Evolutionary conservation across 1,140 invertebrate species (phyloP), one percentile per base, ranked within the genome.

Genomic region (Sarcophaga peregrina): DNA sequence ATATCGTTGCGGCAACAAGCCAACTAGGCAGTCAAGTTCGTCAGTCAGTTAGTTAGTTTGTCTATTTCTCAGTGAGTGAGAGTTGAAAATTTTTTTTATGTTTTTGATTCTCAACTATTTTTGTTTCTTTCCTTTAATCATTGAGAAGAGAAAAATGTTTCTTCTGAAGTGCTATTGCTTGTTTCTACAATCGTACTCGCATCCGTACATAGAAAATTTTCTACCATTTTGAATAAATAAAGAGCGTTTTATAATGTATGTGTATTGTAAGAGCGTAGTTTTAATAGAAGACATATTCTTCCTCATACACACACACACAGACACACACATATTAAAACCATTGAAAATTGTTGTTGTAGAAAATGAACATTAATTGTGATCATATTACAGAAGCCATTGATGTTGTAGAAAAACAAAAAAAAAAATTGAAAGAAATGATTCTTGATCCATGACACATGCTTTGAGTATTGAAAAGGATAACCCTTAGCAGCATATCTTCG

Each of bases 161-260:
- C 25, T 37, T 37, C 25, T 37, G 25, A 37, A 37, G 25, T 37
- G 25, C 25, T 37, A 37, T 37, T 37, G 25, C 25, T 37, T 37
- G 25, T 4, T 37, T 4, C 1, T 37, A 4, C 25, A 37, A 37
- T 37, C 25, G 25, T 37, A 37, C 25, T 2, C 25, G 25, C 17
- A 62, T 9, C 20, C 17, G 20, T 68, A n/a, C 20, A 2, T 25
- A 68, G 17, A 25, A 68, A 68, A 68, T 68, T 68, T 68, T 68
- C 62, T 68, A 68, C 62, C 62, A 68, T 68, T 68, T 68, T 68
- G 62, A 68, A 68, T 68, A 68, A 68, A 68, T 68, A 68, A n/a
- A 68, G 62, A 68, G 62, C 0, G 17, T 68, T 68, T 68, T 68
- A 25, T 8, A 20, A n/a, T 68, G 62, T 8, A 62, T 62, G n/a